Evolutionary conservation across 2,797 vertebrate genomes (phyloP).

Genomic region (Melanotaenia parkinsoni): DNA sequence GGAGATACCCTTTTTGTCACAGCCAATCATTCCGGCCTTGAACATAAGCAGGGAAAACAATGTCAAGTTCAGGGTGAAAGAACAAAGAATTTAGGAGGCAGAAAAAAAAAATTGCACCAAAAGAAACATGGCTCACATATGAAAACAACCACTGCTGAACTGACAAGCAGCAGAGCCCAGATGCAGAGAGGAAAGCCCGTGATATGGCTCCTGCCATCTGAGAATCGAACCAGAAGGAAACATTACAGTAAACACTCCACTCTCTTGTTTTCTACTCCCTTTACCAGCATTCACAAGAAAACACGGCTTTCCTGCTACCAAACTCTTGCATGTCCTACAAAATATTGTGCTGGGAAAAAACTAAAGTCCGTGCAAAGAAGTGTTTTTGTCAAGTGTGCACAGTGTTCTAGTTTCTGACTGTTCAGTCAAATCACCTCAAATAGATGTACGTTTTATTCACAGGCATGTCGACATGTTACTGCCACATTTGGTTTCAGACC

Average conservation of each 20-base stretch:
- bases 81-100: slow-evolving; percentile 74
- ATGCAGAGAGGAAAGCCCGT: slow-evolving; percentile 58
- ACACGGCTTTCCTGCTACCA: slow-evolving; percentile 56
- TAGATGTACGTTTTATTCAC: slow-evolving; percentile 53
- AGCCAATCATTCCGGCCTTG: slow-evolving; percentile 77
- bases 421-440: slow-evolving; percentile 46
- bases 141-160: slow-evolving; percentile 68
- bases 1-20: slow-evolving; percentile 78
- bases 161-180: slow-evolving; percentile 73
- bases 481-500: slow-evolving; percentile 48
- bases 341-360: slow-evolving; percentile 50
- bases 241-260: slow-evolving; percentile 56
- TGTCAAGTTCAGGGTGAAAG: slow-evolving; percentile 79
- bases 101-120: slow-evolving; percentile 66
- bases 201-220: slow-evolving; percentile 74
- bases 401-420: slow-evolving; percentile 52
- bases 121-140: slow-evolving; percentile 75
- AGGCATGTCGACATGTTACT: slow-evolving; percentile 45
- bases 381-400: slow-evolving; percentile 63
- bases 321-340: slow-evolving; percentile 52
- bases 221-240: slow-evolving; percentile 70
- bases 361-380: slow-evolving; percentile 50
- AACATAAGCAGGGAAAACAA: slow-evolving; percentile 77
- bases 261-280: slow-evolving; percentile 63
- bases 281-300: slow-evolving; percentile 61